These are phyloP conservation scores for Lutraria lutraria DNA, from an alignment of 2,888 invertebrate species.

Conservation along the genomic window DNA sequence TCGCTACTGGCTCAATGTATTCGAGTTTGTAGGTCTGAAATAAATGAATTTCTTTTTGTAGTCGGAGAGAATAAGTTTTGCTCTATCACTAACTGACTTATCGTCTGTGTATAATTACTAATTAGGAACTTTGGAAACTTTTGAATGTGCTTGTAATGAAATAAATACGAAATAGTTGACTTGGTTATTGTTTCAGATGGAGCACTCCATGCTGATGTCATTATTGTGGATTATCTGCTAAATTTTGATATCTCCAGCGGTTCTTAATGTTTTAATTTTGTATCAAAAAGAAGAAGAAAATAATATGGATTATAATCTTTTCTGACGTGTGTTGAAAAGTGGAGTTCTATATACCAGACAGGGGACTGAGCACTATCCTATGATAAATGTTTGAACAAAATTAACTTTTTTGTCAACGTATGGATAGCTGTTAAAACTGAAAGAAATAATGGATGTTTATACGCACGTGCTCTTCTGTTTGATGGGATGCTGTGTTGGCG, in stretches of 20 bases:
- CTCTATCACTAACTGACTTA: constrained; percentile 8
- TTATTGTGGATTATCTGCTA: not conserved
- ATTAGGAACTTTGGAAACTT: not conserved
- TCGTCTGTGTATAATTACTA: not conserved
- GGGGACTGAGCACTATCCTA: not conserved
- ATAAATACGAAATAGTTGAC: not conserved
- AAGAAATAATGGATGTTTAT: constrained; percentile 6
- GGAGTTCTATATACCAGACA: not conserved
- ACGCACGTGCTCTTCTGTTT: constrained; percentile 20
- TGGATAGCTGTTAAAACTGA: not conserved
- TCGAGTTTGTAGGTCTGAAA: not conserved
- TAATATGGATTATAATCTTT: not conserved
- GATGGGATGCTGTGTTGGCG: constrained; percentile 18
- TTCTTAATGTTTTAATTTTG: not conserved
- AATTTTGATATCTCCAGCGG: not conserved
- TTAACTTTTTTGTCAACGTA: not conserved
- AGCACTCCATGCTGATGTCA: not conserved
- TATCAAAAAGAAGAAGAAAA: not conserved
- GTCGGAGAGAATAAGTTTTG: not conserved
- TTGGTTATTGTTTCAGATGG: not conserved
- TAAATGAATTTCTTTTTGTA: not conserved
- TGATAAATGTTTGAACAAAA: not conserved
- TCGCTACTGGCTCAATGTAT: not conserved
- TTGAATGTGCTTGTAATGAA: constrained; percentile 13
- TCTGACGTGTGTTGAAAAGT: not conserved